phyloP scores from a whole-genome alignment of 2,888 invertebrate genomes.

The Abrostola tripartita region DNA sequence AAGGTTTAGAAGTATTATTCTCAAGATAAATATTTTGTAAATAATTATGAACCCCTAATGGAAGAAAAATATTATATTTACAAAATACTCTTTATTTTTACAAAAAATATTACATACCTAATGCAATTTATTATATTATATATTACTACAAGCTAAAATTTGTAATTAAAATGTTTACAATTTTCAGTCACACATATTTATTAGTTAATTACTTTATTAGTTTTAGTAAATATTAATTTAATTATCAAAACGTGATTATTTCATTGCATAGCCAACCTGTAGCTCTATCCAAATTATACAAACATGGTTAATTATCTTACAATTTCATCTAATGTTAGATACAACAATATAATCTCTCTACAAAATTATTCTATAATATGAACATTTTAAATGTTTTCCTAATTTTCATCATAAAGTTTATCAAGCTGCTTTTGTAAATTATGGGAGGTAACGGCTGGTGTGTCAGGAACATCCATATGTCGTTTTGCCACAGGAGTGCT shows the following conservation, averaged over 20 bases:
- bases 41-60: no score
- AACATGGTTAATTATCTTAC: constrained; percentile 23
- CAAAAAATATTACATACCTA: constrained; percentile 30
- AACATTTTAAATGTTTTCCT: constrained; percentile 23
- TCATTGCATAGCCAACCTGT: constrained; percentile 53
- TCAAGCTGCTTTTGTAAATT: constrained; percentile 81
- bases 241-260: constrained; percentile 5
- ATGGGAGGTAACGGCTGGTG: constrained; percentile 76
- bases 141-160: constrained; percentile 30
- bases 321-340: constrained; percentile 23
- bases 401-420: constrained; percentile 74
- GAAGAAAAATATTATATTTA: constrained; percentile 5
- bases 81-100: constrained; percentile 37
- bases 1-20: no score
- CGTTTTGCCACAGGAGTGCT: constrained; percentile 73
- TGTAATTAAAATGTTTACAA: constrained; percentile 12
- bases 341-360: constrained; percentile 26
- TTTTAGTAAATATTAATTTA: constrained; percentile 6
- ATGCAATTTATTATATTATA: constrained; percentile 31
- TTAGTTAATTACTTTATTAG: constrained; percentile 6
- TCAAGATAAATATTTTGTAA: no score
- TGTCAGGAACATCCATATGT: constrained; percentile 60
- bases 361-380: constrained; percentile 14
- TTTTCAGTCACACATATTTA: constrained; percentile 26
- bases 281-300: constrained; percentile 31